phyloP scores from a whole-genome alignment of 1,140 invertebrate genomes.

The Bombus affinis region DNA sequence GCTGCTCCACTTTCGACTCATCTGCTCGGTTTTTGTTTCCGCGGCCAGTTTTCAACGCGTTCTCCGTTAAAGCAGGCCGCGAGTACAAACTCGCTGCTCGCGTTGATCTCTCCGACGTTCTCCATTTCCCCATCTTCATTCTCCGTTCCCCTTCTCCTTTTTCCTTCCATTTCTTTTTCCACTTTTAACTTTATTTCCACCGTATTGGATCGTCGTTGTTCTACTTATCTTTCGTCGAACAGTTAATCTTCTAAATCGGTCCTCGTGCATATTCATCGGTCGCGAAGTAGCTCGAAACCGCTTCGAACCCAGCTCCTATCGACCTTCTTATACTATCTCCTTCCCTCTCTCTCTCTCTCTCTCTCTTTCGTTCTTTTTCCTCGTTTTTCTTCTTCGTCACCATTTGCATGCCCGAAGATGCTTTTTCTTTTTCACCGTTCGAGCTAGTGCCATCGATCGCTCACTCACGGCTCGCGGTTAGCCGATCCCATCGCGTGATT shows the following conservation, averaged over 20 bases:
- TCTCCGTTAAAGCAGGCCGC: neutral
- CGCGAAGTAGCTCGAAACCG: slow-evolving; percentile 21
- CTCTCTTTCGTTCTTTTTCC: neutral
- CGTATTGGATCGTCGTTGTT: slow-evolving; percentile 13
- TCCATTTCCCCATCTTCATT: neutral
- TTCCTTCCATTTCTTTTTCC: no score
- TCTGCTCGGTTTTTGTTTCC: slow-evolving; percentile 37
- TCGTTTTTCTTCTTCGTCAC: neutral
- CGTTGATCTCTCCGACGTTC: neutral
- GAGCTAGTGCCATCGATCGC: neutral
- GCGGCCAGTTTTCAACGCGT: slow-evolving; percentile 30
- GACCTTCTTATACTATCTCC: neutral
- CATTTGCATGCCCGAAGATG: slow-evolving; percentile 22
- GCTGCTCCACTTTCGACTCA: slow-evolving; percentile 45
- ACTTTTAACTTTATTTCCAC: neutral
- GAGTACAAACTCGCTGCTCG: neutral
- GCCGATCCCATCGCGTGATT: slow-evolving; percentile 15
- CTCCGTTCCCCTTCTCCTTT: no score
- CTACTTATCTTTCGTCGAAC: slow-evolving; percentile 8
- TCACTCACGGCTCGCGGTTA: neutral
- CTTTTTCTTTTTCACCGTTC: slow-evolving; percentile 13
- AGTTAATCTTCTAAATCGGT: slow-evolving; percentile 33
- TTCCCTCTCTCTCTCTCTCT: neutral
- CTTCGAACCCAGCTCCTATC: neutral
- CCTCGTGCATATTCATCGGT: slow-evolving; percentile 10